A percentile compares a stretch with the other conserved stretches of the same genome.
These are phyloP conservation scores for Elachura formosa DNA, from an alignment of 2,113 vertebrate species.

Conservation along the genomic window DNA sequence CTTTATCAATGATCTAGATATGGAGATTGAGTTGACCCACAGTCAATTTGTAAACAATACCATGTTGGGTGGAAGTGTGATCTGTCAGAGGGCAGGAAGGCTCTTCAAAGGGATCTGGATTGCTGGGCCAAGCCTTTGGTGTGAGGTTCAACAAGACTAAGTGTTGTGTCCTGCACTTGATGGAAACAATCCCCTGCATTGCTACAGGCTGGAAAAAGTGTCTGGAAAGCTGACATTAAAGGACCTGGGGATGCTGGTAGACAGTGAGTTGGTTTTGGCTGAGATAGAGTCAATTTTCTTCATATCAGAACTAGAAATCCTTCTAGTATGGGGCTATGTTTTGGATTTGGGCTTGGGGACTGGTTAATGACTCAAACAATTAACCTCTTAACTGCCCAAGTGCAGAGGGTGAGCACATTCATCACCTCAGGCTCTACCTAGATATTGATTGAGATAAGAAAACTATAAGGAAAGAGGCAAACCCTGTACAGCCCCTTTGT, in stretches of 20 bases:
- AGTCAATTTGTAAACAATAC: neutral
- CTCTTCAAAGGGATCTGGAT: neutral
- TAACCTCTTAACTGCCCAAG: rapidly evolving
- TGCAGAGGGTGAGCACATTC: neutral
- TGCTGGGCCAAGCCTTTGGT: neutral
- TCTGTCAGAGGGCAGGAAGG: neutral
- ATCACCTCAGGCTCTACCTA: neutral
- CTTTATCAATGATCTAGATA: neutral
- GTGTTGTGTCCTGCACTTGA: neutral
- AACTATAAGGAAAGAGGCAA: neutral
- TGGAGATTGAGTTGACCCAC: neutral
- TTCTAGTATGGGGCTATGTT: neutral
- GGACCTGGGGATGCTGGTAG: neutral
- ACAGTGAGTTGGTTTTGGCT: neutral
- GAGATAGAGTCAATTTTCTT: neutral
- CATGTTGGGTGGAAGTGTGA: rapidly evolving
- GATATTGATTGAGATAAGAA: neutral
- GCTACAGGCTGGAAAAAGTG: neutral
- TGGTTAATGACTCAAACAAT: neutral
- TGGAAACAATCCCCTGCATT: neutral
- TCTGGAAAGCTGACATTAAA: neutral
- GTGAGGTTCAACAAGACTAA: neutral
- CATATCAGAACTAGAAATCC: neutral
- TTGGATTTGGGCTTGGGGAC: neutral
- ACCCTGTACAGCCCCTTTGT: neutral